Percentiles rank a stretch among this genome's conserved stretches.
These are phyloP conservation scores for Drosophila quinaria DNA, from an alignment of 2,888 invertebrate genomes.

Conservation along the genomic window DNA sequence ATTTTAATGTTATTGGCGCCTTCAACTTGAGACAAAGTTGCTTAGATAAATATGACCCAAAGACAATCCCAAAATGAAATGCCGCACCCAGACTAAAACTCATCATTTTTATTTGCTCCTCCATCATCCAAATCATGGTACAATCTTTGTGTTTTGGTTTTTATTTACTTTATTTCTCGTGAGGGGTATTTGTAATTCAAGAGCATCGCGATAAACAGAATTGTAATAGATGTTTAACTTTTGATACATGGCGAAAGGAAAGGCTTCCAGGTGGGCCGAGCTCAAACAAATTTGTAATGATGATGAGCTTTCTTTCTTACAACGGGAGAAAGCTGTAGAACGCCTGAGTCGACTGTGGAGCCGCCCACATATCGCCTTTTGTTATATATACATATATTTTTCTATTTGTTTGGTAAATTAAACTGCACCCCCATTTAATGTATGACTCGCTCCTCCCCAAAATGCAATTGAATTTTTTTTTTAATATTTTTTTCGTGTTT, in stretches of 20 bases:
- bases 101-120: conserved; percentile 46
- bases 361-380: conserved; percentile 48
- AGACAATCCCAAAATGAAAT: conserved; percentile 9
- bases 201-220: conserved; percentile 81
- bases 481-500: conserved; percentile 17
- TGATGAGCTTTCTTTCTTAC: conserved; percentile 58
- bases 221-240: conserved; percentile 55
- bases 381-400: not conserved
- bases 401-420: conserved; percentile 14
- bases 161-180: not conserved
- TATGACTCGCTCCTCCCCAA: conserved; percentile 12
- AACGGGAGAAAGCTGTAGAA: conserved; percentile 52
- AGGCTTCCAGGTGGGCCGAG: conserved; percentile 46
- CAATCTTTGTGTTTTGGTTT: conserved; percentile 3
- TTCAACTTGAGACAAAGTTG: conserved; percentile 63
- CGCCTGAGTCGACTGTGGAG: conserved; percentile 5
- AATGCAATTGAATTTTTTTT: conserved; percentile 9
- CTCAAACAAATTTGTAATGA: conserved; percentile 61
- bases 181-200: conserved; percentile 75
- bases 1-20: conserved; percentile 69
- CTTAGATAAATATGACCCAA: conserved; percentile 21
- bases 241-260: conserved; percentile 24
- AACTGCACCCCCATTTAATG: conserved; percentile 38
- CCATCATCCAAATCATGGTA: conserved; percentile 18
- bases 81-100: conserved; percentile 49